Conservation (phyloP, 2,888 invertebrate genomes). For the Petrophora chlorosata region DNA sequence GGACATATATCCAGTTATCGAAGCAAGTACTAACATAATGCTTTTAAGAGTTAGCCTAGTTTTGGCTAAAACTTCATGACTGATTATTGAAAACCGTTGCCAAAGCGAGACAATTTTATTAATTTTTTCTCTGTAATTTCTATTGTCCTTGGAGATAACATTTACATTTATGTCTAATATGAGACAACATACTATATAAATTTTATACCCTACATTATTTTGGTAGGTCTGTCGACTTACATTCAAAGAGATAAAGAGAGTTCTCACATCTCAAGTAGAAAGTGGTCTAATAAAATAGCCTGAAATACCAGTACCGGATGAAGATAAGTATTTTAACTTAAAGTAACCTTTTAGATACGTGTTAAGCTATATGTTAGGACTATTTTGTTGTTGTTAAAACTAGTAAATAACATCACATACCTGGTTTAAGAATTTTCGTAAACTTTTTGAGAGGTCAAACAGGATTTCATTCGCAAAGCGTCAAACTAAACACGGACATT, state of each 20-base stretch:
- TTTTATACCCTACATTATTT: too few species aligned
- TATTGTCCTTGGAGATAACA: too few species aligned
- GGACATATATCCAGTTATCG: too few species aligned
- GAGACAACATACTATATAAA: too few species aligned
- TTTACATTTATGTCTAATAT: too few species aligned
- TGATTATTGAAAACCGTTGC: too few species aligned
- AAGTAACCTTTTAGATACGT: background rate
- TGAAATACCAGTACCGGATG: background rate
- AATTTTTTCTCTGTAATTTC: too few species aligned
- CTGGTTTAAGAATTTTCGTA: constrained; percentile 26
- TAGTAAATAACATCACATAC: constrained; percentile 40
- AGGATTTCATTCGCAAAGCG: constrained; percentile 42
- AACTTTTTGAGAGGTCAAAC: constrained; percentile 41
- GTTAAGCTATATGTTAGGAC: background rate
- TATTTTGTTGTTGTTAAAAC: background rate
- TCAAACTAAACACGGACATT: constrained; percentile 53
- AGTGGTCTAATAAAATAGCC: constrained; percentile 19
- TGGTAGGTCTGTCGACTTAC: constrained; percentile 13
- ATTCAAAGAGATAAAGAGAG: constrained; percentile 7
- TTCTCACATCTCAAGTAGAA: too few species aligned
- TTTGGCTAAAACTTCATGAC: too few species aligned
- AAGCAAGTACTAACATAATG: too few species aligned
- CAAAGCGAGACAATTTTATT: too few species aligned
- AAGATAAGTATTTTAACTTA: background rate
- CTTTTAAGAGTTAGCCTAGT: too few species aligned